Evolutionary conservation across 2,888 invertebrate genomes (phyloP).

Genomic region (Cephus spinipes): DNA sequence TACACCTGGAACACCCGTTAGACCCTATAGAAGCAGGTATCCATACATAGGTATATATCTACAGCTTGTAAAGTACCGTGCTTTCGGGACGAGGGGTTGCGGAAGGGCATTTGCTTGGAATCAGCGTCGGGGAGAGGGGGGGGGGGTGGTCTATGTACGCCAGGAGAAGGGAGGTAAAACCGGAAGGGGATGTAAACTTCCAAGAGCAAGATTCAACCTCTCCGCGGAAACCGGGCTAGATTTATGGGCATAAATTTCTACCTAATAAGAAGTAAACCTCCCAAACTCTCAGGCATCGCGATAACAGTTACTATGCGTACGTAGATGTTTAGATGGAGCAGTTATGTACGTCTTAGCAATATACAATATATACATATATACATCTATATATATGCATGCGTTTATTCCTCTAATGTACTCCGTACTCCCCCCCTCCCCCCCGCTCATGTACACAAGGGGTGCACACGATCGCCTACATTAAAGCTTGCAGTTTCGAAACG

Average conservation of each 20-base stretch:
- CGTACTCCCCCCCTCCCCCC: background rate
- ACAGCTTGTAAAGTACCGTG: slow-evolving; percentile 40
- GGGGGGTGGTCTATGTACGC: background rate
- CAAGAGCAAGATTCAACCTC: slow-evolving; percentile 51
- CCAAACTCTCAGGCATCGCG: slow-evolving; percentile 3
- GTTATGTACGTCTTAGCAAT: background rate
- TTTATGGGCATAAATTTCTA: slow-evolving; percentile 57
- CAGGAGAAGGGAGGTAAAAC: slow-evolving; percentile 28
- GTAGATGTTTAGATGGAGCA: background rate
- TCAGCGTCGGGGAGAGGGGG: no score
- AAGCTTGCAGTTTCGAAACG: background rate
- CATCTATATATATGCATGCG: background rate
- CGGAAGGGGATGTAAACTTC: slow-evolving; percentile 42
- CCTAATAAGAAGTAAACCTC: slow-evolving; percentile 37
- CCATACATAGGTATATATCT: slow-evolving; percentile 38
- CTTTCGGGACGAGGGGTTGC: slow-evolving; percentile 22
- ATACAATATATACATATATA: background rate
- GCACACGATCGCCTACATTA: background rate
- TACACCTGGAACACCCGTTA: slow-evolving; percentile 41
- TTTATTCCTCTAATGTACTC: background rate
- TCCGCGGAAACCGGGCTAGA: slow-evolving; percentile 48
- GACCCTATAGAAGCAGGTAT: slow-evolving; percentile 38
- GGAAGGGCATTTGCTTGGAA: background rate
- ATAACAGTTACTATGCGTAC: slow-evolving; percentile 1
- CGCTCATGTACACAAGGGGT: background rate